Evolutionary conservation across 2,888 invertebrate species (phyloP), one percentile per base, ranked within the genome.

Genomic region (Ramazzottius varieornatus): DNA sequence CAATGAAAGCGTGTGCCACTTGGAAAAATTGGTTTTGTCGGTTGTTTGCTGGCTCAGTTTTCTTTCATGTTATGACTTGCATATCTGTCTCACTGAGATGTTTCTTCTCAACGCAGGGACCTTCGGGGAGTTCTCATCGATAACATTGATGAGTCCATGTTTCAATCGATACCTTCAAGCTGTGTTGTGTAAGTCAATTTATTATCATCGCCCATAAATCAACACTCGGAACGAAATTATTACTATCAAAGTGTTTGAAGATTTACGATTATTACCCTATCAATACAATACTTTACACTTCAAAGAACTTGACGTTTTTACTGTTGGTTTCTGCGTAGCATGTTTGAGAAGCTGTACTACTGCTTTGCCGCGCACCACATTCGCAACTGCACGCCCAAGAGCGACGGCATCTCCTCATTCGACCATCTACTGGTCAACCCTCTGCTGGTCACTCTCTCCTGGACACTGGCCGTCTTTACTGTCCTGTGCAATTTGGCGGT

Each of bases 341-440:
- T 54, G 54, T 54, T 54, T 54, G 54, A 54, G 29, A 54, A 54
- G 54, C 29, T 54, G 20, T 54, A 54, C 54, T 54, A 54, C 54
- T 54, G 54, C 54, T 54, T 54, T 24, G 8, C 20, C 54, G 54
- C 54, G 4, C 54, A 13, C 4, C 54, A 54, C 4, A 54, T 54
- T 54, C 54, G 54, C 20, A 54, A 54, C 54, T 54, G 54, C 29
- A 54, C 54, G 54, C 54, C 54, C 4, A 54, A 54, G 24, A 29
- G 20, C 29, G 54, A 54, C 54, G 54, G 54, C 4, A 54, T 54
- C 29, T 54, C 54, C 54, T 54, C 54, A 8, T 54, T 54, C 54
- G 54, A 54, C 8, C 16, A 54, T 16, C 54, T 54, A 13, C 29
- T 54, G 29, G 54, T 54, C 54, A 54, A 24, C 29, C 54, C 54